A percentile compares a stretch with the other conserved stretches of the same genome.
phyloP scores from a whole-genome alignment of 1,140 invertebrate genomes.

The Hyles vespertilio region DNA sequence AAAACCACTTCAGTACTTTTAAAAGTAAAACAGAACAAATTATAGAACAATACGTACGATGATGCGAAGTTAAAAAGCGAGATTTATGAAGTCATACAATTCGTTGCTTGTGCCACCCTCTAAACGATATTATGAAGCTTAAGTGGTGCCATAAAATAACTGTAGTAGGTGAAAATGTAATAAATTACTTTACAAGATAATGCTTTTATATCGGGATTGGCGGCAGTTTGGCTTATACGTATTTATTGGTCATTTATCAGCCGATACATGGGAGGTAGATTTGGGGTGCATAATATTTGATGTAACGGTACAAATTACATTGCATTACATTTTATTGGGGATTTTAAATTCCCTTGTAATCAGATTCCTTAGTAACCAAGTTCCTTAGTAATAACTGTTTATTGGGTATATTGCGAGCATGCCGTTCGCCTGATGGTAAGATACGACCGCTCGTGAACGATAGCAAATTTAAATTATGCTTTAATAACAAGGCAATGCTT shows the following conservation, averaged over 20 bases:
- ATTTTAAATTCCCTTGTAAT: too few species aligned
- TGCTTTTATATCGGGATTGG: constrained; percentile 68
- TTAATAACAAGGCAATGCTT: too few species aligned
- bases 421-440: too few species aligned
- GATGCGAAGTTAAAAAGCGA: constrained; percentile 29
- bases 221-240: constrained; percentile 63
- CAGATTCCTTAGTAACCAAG: too few species aligned
- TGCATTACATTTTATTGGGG: too few species aligned
- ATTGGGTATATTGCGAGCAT: too few species aligned
- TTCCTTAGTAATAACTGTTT: too few species aligned
- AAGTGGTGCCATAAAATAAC: constrained; percentile 67
- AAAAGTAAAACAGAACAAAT: background rate
- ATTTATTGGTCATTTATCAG: constrained; percentile 71
- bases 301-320: constrained; percentile 25
- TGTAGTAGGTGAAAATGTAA: constrained; percentile 66
- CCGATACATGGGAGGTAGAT: constrained; percentile 62
- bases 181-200: constrained; percentile 74
- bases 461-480: too few species aligned
- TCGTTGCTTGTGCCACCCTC: constrained; percentile 48
- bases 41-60: too few species aligned
- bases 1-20: too few species aligned
- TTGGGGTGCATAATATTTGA: constrained; percentile 62
- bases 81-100: constrained; percentile 48
- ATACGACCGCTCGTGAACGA: too few species aligned
- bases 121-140: constrained; percentile 62